Conservation (phyloP, 2,888 invertebrate genomes). For the Molanna angustata region DNA sequence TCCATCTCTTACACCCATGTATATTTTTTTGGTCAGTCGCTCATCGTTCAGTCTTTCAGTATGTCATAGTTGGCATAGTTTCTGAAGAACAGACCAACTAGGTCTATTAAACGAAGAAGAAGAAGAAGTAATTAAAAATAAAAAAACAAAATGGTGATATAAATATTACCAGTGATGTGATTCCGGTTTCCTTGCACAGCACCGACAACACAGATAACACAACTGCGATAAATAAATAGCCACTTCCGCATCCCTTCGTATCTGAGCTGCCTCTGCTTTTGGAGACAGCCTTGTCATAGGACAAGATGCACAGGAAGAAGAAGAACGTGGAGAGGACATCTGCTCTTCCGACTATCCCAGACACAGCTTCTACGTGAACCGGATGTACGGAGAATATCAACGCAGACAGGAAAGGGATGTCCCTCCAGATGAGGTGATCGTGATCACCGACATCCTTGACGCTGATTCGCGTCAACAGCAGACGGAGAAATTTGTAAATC, state of each 20-base stretch:
- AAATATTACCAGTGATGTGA: constrained; percentile 83
- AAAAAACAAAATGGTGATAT: constrained; percentile 16
- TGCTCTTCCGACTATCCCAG: constrained; percentile 89
- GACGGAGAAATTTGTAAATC: constrained; percentile 48
- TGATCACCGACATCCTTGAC: neutral
- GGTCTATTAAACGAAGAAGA: too few relatives aligned
- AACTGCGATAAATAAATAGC: constrained; percentile 34
- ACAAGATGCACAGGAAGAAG: constrained; percentile 67
- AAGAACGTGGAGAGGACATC: constrained; percentile 82
- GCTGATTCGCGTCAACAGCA: constrained; percentile 29
- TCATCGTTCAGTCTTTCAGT: too few relatives aligned
- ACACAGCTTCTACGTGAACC: constrained; percentile 89
- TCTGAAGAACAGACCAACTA: too few relatives aligned
- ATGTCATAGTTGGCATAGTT: too few relatives aligned
- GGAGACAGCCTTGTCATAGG: too few relatives aligned
- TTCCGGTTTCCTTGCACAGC: constrained; percentile 92
- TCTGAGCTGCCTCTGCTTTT: too few relatives aligned
- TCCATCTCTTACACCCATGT: too few relatives aligned
- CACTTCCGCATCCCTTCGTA: too few relatives aligned
- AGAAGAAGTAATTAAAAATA: too few relatives aligned
- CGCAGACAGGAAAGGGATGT: constrained; percentile 63
- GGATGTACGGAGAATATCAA: constrained; percentile 89
- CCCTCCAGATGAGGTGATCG: constrained; percentile 31
- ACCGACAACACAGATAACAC: constrained; percentile 62
- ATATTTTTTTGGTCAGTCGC: too few relatives aligned